These are phyloP conservation scores for Prionace glauca DNA, from an alignment of 2,797 vertebrate genomes.

Conservation along the genomic window DNA sequence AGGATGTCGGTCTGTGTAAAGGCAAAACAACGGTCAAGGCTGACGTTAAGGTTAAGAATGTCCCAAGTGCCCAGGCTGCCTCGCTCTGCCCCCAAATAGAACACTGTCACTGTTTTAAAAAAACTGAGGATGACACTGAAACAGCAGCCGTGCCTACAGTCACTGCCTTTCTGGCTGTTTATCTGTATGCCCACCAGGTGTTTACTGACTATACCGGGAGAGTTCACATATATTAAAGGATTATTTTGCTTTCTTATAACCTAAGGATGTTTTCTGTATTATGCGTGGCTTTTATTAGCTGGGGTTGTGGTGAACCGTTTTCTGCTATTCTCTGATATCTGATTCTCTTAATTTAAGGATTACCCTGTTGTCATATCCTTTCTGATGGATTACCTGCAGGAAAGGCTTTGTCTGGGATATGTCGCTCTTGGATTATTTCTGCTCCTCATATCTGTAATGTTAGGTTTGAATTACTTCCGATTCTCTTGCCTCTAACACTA, in stretches of 20 bases:
- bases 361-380: constrained; percentile 33
- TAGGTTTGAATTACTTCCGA: constrained; percentile 36
- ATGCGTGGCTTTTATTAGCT: not conserved
- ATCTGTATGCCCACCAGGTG: constrained; percentile 1
- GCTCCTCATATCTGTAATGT: constrained; percentile 30
- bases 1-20: not conserved
- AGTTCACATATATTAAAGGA: constrained; percentile 32
- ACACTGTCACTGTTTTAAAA: not conserved
- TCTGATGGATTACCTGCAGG: constrained; percentile 37
- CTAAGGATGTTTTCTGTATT: constrained; percentile 32
- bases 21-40: not conserved
- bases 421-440: constrained; percentile 35
- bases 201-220: not conserved
- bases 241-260: constrained; percentile 32
- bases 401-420: constrained; percentile 35
- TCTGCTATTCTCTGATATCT: constrained; percentile 31
- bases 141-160: not conserved
- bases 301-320: constrained; percentile 5
- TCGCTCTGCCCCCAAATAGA: not conserved
- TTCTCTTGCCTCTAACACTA: constrained; percentile 24
- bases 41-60: not conserved
- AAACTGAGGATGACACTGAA: not conserved
- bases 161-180: not conserved
- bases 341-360: constrained; percentile 38
- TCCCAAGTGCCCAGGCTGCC: not conserved